Conservation (phyloP, 2,113 vertebrate species). For the Steatornis caripensis region DNA sequence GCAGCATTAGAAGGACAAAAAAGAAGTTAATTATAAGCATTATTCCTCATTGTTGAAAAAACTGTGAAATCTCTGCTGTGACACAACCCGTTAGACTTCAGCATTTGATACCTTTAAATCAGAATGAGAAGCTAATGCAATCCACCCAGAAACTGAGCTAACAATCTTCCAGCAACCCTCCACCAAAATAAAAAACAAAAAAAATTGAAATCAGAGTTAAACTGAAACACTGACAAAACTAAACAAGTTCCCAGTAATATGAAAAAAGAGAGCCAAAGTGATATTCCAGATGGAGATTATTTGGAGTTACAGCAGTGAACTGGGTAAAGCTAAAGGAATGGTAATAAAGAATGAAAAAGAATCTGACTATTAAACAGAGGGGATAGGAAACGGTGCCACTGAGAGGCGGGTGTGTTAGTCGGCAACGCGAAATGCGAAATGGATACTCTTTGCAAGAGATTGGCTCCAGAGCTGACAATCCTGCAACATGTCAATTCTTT, state of each 20-base stretch:
- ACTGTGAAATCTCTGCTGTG: not conserved
- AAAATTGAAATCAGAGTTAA: not conserved
- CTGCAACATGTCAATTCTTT: not conserved
- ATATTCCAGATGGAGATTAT: slow-evolving; percentile 32
- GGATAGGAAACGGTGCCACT: not conserved
- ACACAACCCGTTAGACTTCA: not conserved
- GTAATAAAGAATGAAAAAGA: slow-evolving; percentile 25
- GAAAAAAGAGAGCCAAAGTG: not conserved
- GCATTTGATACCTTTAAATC: not conserved
- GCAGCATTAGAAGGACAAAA: not conserved
- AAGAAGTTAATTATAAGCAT: not conserved
- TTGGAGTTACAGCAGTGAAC: not conserved
- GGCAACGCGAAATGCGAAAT: not conserved
- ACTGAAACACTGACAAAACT: slow-evolving; percentile 1
- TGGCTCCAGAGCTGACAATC: not conserved
- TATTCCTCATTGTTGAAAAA: not conserved
- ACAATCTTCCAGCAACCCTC: not conserved
- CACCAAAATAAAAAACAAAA: not conserved
- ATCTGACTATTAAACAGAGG: not conserved
- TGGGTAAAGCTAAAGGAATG: slow-evolving; percentile 4
- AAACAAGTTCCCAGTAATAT: not conserved
- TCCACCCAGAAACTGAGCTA: not conserved
- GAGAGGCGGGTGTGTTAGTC: not conserved
- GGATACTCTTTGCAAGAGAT: not conserved
- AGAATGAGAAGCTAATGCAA: not conserved